phyloP scores from a whole-genome alignment of 2,888 invertebrate species.

The Eupithecia exiguata region DNA sequence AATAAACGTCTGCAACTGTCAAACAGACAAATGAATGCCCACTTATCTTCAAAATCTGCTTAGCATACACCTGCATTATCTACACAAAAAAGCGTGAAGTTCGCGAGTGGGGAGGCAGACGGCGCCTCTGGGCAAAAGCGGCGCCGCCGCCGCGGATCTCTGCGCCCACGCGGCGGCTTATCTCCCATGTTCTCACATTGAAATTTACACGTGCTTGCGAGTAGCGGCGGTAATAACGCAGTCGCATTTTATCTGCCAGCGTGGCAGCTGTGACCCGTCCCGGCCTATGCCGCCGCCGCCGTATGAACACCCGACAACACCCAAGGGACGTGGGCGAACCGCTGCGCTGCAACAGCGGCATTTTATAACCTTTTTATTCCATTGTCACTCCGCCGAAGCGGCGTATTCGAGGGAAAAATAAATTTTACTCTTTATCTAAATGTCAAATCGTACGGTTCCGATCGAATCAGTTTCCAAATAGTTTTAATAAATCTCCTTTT shows the following conservation, averaged over 20 bases:
- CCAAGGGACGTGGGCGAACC: slow-evolving; percentile 77
- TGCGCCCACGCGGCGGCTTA: slow-evolving; percentile 74
- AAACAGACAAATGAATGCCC: slow-evolving; percentile 36
- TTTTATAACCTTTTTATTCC: slow-evolving; percentile 84
- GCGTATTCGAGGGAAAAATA: slow-evolving; percentile 78
- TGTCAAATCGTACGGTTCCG: slow-evolving; percentile 83
- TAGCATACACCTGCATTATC: slow-evolving; percentile 53
- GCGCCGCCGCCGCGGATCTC: slow-evolving; percentile 63
- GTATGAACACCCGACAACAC: slow-evolving; percentile 70
- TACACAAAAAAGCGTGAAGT: slow-evolving; percentile 58
- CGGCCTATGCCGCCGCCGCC: slow-evolving; percentile 60
- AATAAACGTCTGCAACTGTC: slow-evolving; percentile 38
- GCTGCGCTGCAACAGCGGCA: slow-evolving; percentile 64
- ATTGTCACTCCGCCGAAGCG: slow-evolving; percentile 78
- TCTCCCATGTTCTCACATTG: slow-evolving; percentile 78
- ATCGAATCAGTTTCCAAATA: slow-evolving; percentile 84
- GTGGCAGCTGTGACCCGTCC: slow-evolving; percentile 63
- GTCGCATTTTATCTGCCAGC: slow-evolving; percentile 76
- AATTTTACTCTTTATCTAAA: slow-evolving; percentile 84
- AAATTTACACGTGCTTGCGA: slow-evolving; percentile 82
- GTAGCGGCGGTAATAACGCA: slow-evolving; percentile 75
- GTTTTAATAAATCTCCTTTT: slow-evolving; percentile 85
- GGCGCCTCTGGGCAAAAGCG: slow-evolving; percentile 57
- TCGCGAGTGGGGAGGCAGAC: slow-evolving; percentile 47
- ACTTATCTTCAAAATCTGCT: slow-evolving; percentile 50